Percentiles rank a stretch among this genome's conserved stretches.
These are phyloP conservation scores for Masticophis lateralis DNA, from an alignment of 2,797 vertebrate species.

Conservation along the genomic window DNA sequence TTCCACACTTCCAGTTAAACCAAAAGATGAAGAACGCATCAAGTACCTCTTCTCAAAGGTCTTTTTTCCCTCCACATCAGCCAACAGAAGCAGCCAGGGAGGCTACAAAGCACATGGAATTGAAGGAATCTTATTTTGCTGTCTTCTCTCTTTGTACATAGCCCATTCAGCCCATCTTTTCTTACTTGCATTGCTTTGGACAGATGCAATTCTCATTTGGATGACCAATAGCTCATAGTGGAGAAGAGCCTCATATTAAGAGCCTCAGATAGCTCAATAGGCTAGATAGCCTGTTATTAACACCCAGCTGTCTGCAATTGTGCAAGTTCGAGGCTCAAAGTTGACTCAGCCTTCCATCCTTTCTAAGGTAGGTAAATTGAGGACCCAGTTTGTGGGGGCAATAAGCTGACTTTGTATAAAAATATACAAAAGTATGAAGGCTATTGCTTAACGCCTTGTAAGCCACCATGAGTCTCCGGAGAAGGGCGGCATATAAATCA, in stretches of 20 bases:
- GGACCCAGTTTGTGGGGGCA: too few relatives aligned
- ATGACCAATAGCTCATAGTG: constrained; percentile 10
- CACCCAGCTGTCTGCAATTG: too few relatives aligned
- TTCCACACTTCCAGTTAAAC: neutral
- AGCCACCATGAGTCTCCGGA: too few relatives aligned
- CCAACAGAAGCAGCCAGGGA: neutral
- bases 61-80: neutral
- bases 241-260: neutral
- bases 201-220: constrained; percentile 34
- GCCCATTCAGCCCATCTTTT: constrained; percentile 1
- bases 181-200: constrained; percentile 45
- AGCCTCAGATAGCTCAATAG: too few relatives aligned
- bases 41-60: neutral
- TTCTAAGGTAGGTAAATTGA: too few relatives aligned
- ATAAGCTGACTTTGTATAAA: too few relatives aligned
- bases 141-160: neutral
- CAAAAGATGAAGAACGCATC: neutral
- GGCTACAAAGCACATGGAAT: neutral
- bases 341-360: too few relatives aligned
- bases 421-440: too few relatives aligned
- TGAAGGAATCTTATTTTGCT: neutral
- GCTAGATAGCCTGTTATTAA: too few relatives aligned
- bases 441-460: too few relatives aligned
- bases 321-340: too few relatives aligned
- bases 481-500: too few relatives aligned